These are phyloP conservation scores for Cerastis rubricosa DNA, from an alignment of 2,888 invertebrate genomes.

Conservation along the genomic window DNA sequence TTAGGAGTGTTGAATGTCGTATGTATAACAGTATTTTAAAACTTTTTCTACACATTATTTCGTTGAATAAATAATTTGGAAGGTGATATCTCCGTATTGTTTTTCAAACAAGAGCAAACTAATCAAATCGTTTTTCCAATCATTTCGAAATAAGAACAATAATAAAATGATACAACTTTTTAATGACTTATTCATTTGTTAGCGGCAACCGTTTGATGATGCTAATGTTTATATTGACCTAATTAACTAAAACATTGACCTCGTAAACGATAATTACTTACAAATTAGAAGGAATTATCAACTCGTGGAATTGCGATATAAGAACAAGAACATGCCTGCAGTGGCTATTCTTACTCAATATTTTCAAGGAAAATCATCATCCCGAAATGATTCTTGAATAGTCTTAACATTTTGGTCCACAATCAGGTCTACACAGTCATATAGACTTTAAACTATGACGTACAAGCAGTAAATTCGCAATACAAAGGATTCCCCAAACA, in stretches of 20 bases:
- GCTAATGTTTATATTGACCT: slow-evolving; percentile 43
- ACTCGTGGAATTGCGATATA: slow-evolving; percentile 41
- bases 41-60: slow-evolving; percentile 7
- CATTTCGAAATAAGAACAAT: slow-evolving; percentile 33
- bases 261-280: slow-evolving; percentile 45
- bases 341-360: slow-evolving; percentile 3
- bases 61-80: background rate
- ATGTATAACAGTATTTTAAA: slow-evolving; percentile 40
- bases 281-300: slow-evolving; percentile 51
- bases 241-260: slow-evolving; percentile 51
- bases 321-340: slow-evolving; percentile 14
- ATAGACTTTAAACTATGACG: slow-evolving; percentile 44
- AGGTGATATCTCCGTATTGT: background rate
- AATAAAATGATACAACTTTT: slow-evolving; percentile 18
- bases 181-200: slow-evolving; percentile 29
- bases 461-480: slow-evolving; percentile 34
- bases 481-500: slow-evolving; percentile 63
- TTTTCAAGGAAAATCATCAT: background rate
- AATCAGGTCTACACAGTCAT: background rate
- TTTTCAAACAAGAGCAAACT: slow-evolving; percentile 33
- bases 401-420: background rate
- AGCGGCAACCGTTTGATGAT: slow-evolving; percentile 37
- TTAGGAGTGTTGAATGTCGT: slow-evolving; percentile 33
- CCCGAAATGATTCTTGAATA: background rate
- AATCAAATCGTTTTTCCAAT: slow-evolving; percentile 22